These are phyloP conservation scores for Microcebus tavaratra DNA, from an alignment of 2,113 vertebrate genomes.

Conservation along the genomic window DNA sequence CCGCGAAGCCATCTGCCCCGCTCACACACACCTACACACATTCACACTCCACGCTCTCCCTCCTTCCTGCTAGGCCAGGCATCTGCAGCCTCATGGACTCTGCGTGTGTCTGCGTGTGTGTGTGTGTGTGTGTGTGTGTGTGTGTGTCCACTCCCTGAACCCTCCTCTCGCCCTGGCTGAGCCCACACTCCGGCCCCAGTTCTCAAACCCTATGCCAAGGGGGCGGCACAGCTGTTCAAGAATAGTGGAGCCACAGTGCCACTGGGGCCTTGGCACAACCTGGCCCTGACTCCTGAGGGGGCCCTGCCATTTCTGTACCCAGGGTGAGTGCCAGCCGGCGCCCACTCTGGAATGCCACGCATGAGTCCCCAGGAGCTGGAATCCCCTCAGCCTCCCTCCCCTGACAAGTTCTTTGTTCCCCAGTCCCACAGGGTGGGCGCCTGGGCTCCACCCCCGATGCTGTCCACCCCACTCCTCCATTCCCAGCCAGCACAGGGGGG, in stretches of 20 bases:
- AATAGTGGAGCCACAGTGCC: not conserved
- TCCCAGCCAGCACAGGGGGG: not conserved
- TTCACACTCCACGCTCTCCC: not conserved
- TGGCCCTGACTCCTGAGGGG: not conserved
- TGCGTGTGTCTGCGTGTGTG: not conserved
- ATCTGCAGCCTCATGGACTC: not conserved
- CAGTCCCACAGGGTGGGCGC: not conserved
- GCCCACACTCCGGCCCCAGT: not conserved
- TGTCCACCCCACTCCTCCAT: not conserved
- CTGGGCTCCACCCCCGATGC: not conserved
- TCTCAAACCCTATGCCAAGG: not conserved
- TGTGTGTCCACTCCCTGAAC: not conserved
- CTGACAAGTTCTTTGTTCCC: not conserved
- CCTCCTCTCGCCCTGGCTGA: not conserved
- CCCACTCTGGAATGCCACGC: slow-evolving; percentile 36
- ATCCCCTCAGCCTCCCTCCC: not conserved
- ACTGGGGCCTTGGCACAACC: not conserved
- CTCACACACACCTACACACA: not conserved
- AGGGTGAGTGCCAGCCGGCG: not conserved
- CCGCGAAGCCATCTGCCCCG: not conserved
- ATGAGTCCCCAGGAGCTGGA: slow-evolving; percentile 8
- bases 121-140: not conserved
- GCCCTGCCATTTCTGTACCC: not conserved
- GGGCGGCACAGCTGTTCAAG: not conserved
- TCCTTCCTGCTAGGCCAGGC: not conserved